Percentiles rank a stretch among this genome's conserved stretches.
These are phyloP conservation scores for Gulo gulo DNA, from an alignment of 2,113 vertebrate species.

Conservation along the genomic window DNA sequence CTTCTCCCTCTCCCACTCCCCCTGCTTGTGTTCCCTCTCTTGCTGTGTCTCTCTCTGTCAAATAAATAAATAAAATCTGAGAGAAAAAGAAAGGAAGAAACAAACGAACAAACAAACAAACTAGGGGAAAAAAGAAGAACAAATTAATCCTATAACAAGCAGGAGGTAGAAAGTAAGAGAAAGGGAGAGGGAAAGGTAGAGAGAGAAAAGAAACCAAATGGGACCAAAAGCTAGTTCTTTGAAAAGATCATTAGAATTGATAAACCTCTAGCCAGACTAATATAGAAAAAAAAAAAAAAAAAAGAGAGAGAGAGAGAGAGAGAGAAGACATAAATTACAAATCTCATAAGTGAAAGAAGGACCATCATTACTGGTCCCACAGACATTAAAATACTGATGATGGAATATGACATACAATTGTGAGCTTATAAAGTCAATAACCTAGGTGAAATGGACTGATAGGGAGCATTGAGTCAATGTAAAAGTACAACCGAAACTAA, in stretches of 20 bases:
- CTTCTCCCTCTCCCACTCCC: too few species aligned
- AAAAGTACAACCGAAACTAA: not conserved
- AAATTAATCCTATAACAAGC: not conserved
- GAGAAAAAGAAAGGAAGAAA: too few species aligned
- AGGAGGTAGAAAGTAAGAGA: too few species aligned
- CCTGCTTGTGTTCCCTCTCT: too few species aligned
- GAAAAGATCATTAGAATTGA: not conserved
- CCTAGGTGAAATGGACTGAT: not conserved
- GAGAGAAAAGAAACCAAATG: not conserved
- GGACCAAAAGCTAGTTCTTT: not conserved
- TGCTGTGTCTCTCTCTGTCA: too few species aligned
- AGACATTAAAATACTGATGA: not conserved
- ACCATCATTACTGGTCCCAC: not conserved
- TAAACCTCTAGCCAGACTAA: not conserved
- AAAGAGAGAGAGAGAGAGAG: too few species aligned
- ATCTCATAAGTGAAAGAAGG: not conserved
- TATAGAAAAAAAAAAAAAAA: not conserved
- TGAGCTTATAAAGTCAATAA: not conserved
- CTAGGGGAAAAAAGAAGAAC: not conserved
- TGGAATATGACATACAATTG: not conserved
- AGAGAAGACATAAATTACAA: not conserved
- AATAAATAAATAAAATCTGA: too few species aligned
- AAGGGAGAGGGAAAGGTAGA: not conserved
- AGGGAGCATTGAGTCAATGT: not conserved
- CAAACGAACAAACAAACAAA: too few species aligned